Conservation (phyloP, 2,797 vertebrate species). For the Pygocentrus nattereri region DNA sequence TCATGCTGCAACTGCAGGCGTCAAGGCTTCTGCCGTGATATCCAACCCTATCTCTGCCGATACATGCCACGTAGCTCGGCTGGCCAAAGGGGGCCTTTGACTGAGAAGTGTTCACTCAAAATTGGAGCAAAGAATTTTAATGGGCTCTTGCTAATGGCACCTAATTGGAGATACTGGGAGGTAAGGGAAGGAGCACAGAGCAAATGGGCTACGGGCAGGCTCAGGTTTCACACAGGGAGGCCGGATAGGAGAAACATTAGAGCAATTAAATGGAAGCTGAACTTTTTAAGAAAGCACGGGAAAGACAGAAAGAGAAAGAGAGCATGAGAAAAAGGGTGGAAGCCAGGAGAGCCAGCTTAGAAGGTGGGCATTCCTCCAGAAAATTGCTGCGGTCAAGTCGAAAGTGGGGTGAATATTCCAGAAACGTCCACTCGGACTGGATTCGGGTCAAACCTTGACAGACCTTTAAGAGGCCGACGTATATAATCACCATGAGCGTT, state of each 20-base stretch:
- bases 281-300: constrained; percentile 40
- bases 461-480: not conserved
- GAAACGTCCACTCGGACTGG: constrained; percentile 2
- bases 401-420: constrained; percentile 22
- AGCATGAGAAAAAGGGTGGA: constrained; percentile 35
- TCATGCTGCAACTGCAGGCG: not conserved
- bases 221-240: constrained; percentile 58
- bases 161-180: constrained; percentile 58
- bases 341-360: constrained; percentile 10
- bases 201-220: constrained; percentile 41
- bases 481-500: not conserved
- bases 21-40: not conserved
- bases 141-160: constrained; percentile 58
- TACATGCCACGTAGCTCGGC: constrained; percentile 16
- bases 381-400: constrained; percentile 44
- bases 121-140: constrained; percentile 65
- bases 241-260: constrained; percentile 53
- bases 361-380: constrained; percentile 41
- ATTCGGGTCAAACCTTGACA: constrained; percentile 20
- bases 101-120: constrained; percentile 52
- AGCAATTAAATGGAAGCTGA: constrained; percentile 61
- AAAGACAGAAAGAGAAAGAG: constrained; percentile 30
- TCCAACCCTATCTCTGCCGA: not conserved
- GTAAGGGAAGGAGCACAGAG: constrained; percentile 49
- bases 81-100: constrained; percentile 46